Evolutionary conservation across 2,888 invertebrate genomes (phyloP).

Genomic region (Drosophila mercatorum): DNA sequence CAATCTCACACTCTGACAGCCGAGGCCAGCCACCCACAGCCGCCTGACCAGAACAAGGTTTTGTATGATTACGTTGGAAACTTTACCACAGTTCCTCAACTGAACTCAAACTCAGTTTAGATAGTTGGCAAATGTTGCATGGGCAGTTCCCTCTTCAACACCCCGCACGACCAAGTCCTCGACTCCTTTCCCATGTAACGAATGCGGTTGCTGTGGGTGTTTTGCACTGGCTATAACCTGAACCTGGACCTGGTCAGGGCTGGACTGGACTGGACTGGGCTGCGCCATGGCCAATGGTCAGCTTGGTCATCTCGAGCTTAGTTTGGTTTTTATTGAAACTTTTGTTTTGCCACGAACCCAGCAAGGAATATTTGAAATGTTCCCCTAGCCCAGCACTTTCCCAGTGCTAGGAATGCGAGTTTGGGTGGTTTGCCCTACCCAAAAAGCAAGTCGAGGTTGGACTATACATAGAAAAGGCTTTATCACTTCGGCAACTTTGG

Average conservation of each 20-base stretch:
- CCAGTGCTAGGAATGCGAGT: conserved; percentile 3
- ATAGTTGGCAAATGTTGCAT: conserved; percentile 74
- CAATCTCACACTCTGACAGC: conserved; percentile 15
- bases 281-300: conserved; percentile 12
- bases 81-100: conserved; percentile 80
- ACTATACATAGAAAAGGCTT: background rate
- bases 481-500: background rate
- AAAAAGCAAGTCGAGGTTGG: conserved; percentile 22
- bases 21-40: conserved; percentile 31
- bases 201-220: conserved; percentile 75
- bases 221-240: conserved; percentile 45
- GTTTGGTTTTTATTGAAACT: conserved; percentile 76
- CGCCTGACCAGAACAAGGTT: conserved; percentile 65
- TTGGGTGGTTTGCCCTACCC: background rate
- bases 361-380: conserved; percentile 75
- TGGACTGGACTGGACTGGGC: conserved; percentile 26
- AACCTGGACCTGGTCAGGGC: conserved; percentile 26
- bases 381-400: conserved; percentile 30
- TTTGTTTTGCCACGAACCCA: conserved; percentile 71
- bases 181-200: conserved; percentile 42
- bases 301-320: conserved; percentile 33
- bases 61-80: conserved; percentile 77
- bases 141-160: conserved; percentile 18
- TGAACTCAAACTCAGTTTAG: conserved; percentile 72
- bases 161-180: background rate